phyloP scores from a whole-genome alignment of 2,888 invertebrate genomes.

The Melanchra persicariae region DNA sequence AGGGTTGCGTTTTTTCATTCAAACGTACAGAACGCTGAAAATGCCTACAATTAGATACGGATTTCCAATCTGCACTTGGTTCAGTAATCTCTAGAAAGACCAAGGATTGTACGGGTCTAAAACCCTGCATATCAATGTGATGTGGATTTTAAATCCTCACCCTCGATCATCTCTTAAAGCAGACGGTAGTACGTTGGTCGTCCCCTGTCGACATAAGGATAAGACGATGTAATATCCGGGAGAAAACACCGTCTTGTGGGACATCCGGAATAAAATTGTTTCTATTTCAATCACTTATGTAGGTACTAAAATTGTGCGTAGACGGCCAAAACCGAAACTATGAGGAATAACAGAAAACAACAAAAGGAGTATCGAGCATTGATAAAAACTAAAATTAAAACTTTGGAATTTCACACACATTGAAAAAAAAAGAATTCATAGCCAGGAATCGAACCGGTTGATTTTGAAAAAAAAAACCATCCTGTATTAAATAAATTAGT shows the following conservation, averaged over 20 bases:
- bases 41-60: neutral
- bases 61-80: neutral
- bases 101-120: neutral
- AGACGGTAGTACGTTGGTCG: neutral
- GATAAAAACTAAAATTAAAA: too few species aligned
- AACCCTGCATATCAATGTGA: constrained; percentile 5
- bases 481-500: too few species aligned
- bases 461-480: too few species aligned
- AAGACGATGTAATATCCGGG: constrained; percentile 16
- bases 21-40: too few species aligned
- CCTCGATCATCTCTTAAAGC: neutral
- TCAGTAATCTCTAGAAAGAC: neutral
- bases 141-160: neutral
- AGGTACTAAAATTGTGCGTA: too few species aligned
- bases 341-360: too few species aligned
- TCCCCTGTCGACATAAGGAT: constrained; percentile 3
- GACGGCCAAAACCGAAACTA: too few species aligned
- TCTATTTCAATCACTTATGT: neutral
- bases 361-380: too few species aligned
- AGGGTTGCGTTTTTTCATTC: too few species aligned
- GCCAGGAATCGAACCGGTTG: too few species aligned
- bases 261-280: constrained; percentile 9
- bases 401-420: too few species aligned
- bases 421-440: too few species aligned
- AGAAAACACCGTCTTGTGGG: neutral